Conservation (phyloP, 2,113 vertebrate genomes). For the Nesospiza acunhae region DNA sequence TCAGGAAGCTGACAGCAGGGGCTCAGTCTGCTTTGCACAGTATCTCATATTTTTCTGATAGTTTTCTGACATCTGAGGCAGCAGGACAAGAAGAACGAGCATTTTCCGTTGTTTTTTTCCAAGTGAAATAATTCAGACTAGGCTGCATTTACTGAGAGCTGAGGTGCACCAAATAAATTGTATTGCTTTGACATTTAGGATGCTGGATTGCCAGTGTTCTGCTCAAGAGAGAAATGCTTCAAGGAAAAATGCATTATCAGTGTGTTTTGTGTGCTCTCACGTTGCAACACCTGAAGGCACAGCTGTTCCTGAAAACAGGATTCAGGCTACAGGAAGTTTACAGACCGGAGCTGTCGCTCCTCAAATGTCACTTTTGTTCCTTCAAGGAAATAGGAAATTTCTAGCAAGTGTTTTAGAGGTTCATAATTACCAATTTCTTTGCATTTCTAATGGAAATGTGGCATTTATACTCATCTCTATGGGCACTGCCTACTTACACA, state of each 20-base stretch:
- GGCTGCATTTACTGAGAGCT: background rate
- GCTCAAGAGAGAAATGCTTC: background rate
- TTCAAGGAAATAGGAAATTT: background rate
- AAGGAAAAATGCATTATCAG: background rate
- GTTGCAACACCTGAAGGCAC: background rate
- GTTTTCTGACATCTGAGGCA: background rate
- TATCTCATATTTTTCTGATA: background rate
- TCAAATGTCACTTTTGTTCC: background rate
- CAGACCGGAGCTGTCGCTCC: background rate
- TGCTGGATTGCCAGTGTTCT: background rate
- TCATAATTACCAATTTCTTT: background rate
- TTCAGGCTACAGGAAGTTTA: background rate
- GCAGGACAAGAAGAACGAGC: background rate
- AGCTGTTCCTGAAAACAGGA: background rate
- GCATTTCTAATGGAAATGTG: background rate
- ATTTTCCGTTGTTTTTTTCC: background rate
- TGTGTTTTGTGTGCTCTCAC: background rate
- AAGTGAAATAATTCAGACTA: background rate
- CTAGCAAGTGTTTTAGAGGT: background rate
- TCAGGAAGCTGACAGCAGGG: background rate
- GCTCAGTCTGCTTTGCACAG: background rate
- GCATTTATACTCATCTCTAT: background rate
- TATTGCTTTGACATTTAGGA: background rate
- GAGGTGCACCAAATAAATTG: background rate
- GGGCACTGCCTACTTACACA: accelerated